Evolutionary conservation across 53 echinoderm and acorn worm genomes (phyloP).

Genomic region (Holothuria scabra): DNA sequence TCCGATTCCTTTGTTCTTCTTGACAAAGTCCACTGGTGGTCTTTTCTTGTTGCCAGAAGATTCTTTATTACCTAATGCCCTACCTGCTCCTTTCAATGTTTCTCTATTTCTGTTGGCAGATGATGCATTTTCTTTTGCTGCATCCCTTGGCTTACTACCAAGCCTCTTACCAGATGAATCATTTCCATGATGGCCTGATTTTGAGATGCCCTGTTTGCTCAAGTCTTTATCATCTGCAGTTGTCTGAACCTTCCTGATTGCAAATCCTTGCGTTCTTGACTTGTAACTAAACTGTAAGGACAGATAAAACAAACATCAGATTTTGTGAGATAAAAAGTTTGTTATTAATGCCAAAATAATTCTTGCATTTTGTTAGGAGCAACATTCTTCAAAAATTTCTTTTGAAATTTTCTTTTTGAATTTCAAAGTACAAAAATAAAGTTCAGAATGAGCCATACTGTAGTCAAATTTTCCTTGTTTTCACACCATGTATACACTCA

Average conservation of each 20-base stretch:
- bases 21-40: constrained; percentile 18
- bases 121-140: background rate
- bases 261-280: constrained; percentile 58
- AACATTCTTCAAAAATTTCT: no score
- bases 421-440: no score
- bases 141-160: background rate
- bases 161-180: background rate
- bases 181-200: constrained; percentile 18
- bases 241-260: constrained; percentile 69
- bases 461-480: no score
- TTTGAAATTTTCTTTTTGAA: no score
- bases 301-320: no score
- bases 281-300: constrained; percentile 85
- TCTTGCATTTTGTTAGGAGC: no score
- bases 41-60: constrained; percentile 22
- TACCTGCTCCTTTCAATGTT: background rate
- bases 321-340: no score
- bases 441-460: no score
- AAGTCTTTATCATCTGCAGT: constrained; percentile 22
- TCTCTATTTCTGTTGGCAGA: background rate
- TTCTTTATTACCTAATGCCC: constrained; percentile 19
- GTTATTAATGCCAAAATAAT: no score
- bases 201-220: constrained; percentile 30
- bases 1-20: constrained; percentile 27
- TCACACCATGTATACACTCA: no score